Evolutionary conservation across 1,140 invertebrate genomes (phyloP).

Genomic region (Drosophila sechellia): DNA sequence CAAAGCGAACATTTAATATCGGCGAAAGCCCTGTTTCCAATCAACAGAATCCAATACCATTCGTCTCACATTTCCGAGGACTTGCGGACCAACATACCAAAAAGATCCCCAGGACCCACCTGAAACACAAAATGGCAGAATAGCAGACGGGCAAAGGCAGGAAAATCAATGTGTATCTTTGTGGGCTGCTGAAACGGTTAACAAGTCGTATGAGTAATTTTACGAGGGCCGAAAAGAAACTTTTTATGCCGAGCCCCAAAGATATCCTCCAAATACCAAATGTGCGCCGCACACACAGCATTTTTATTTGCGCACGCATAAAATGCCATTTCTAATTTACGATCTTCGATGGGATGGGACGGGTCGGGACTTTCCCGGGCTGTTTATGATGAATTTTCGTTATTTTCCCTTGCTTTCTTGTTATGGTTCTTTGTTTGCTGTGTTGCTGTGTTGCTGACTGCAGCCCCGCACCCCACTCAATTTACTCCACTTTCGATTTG

Average conservation of each 20-base stretch:
- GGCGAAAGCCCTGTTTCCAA: slow-evolving; percentile 6
- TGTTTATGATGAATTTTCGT: slow-evolving; percentile 62
- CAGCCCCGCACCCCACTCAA: neutral
- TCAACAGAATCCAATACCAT: slow-evolving; percentile 30
- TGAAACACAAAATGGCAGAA: slow-evolving; percentile 36
- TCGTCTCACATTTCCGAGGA: slow-evolving; percentile 33
- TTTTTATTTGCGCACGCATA: slow-evolving; percentile 75
- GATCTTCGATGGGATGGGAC: slow-evolving; percentile 30
- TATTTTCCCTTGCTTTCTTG: slow-evolving; percentile 55
- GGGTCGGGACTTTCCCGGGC: neutral
- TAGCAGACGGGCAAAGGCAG: slow-evolving; percentile 14
- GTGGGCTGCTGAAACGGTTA: slow-evolving; percentile 55
- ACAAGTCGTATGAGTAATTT: slow-evolving; percentile 80
- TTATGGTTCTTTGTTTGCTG: slow-evolving; percentile 56
- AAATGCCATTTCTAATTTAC: slow-evolving; percentile 79
- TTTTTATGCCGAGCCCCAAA: slow-evolving; percentile 50
- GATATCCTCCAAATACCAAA: slow-evolving; percentile 32
- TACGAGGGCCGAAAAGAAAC: slow-evolving; percentile 52
- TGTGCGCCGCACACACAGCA: slow-evolving; percentile 37
- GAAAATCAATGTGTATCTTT: slow-evolving; percentile 53
- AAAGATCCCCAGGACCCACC: slow-evolving; percentile 48
- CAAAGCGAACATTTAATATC: slow-evolving; percentile 42
- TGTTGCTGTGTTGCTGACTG: slow-evolving; percentile 28
- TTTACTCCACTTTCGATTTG: slow-evolving; percentile 56
- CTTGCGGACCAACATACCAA: neutral